Conservation (phyloP, 2,113 vertebrate genomes). For the Myrmecophaga tridactyla region DNA sequence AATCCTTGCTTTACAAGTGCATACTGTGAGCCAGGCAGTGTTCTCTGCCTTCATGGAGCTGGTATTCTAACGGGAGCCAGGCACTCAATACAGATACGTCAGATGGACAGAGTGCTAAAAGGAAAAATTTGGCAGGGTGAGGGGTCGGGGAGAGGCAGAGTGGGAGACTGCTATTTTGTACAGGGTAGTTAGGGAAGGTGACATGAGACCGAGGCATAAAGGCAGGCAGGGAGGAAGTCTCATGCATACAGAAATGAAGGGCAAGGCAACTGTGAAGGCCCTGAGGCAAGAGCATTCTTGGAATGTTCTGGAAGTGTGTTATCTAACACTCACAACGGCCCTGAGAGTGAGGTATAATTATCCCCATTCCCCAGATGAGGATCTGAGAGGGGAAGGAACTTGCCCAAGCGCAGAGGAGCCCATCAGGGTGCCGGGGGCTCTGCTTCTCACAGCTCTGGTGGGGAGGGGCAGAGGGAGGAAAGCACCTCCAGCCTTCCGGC, state of each 20-base stretch:
- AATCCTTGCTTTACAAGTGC: accelerated
- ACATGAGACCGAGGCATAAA: not conserved
- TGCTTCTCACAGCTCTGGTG: not conserved
- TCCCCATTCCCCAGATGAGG: not conserved
- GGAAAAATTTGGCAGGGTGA: not conserved
- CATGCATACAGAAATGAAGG: not conserved
- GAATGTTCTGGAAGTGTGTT: not conserved
- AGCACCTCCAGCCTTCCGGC: accelerated
- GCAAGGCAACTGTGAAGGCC: not conserved
- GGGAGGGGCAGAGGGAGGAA: not conserved
- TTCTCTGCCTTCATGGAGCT: not conserved
- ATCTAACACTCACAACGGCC: not conserved
- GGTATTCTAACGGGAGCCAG: not conserved
- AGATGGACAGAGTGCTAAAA: not conserved
- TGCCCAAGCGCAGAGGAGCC: not conserved
- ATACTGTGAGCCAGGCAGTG: accelerated
- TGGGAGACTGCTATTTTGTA: not conserved
- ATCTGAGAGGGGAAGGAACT: not conserved
- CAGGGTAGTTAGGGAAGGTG: not conserved
- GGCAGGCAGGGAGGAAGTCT: not conserved
- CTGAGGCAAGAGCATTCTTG: not conserved
- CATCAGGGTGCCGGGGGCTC: not conserved
- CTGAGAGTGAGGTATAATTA: not conserved
- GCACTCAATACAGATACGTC: not conserved
- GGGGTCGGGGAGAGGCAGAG: not conserved